phyloP scores from a whole-genome alignment of 2,888 invertebrate species.

The Muschampia plurimacula region DNA sequence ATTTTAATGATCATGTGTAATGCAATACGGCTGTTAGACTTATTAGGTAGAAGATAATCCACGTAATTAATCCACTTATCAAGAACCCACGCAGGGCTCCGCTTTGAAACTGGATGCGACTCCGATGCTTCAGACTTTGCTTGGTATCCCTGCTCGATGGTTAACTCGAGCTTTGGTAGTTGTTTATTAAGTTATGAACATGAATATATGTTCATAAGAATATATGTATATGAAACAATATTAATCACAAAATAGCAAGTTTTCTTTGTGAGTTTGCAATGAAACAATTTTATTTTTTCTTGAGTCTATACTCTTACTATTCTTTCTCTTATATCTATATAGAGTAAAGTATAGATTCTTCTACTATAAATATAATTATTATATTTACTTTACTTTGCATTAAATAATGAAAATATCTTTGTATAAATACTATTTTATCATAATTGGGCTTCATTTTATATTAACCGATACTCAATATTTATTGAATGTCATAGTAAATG shows the following conservation, averaged over 20 bases:
- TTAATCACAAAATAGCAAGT: too few relatives aligned
- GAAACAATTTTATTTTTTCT: too few relatives aligned
- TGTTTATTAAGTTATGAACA: neutral
- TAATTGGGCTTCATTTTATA: neutral
- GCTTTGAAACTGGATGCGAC: conserved; percentile 72
- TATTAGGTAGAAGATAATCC: conserved; percentile 76
- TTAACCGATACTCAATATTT: neutral
- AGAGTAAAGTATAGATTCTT: too few relatives aligned
- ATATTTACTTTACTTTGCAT: too few relatives aligned
- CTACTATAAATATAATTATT: too few relatives aligned
- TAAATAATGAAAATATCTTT: too few relatives aligned
- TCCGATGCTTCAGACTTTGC: conserved; percentile 49
- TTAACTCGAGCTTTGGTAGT: conserved; percentile 20
- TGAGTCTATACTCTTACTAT: too few relatives aligned
- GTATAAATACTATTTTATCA: neutral
- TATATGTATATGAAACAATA: too few relatives aligned
- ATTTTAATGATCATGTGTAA: conserved; percentile 49
- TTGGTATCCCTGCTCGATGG: conserved; percentile 45
- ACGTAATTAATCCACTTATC: conserved; percentile 82
- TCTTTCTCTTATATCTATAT: too few relatives aligned
- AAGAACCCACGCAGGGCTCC: conserved; percentile 54
- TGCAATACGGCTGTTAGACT: conserved; percentile 70
- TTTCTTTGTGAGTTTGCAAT: too few relatives aligned
- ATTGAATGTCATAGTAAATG: neutral
- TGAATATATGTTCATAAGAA: too few relatives aligned